A percentile compares a stretch with the other conserved stretches of the same genome.
Conservation (phyloP, 2,113 vertebrate species). For the Alligator sinensis region DNA sequence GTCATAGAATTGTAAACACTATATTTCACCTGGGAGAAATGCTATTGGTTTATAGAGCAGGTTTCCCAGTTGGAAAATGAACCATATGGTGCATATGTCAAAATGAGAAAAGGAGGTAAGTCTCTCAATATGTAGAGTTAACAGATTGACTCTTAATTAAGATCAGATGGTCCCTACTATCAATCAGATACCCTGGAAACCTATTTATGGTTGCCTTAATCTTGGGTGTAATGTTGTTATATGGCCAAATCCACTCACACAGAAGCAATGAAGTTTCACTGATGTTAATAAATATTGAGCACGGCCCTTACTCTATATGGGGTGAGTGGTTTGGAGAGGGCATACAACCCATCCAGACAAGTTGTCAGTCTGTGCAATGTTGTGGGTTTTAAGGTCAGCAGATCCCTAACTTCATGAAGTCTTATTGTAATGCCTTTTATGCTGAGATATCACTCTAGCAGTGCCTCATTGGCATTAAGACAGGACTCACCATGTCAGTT, state of each 20-base stretch:
- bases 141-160: slow-evolving; percentile 60
- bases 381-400: not conserved
- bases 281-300: not conserved
- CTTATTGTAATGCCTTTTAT: not conserved
- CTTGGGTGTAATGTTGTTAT: not conserved
- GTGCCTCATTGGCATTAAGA: not conserved
- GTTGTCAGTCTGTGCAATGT: not conserved
- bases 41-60: not conserved
- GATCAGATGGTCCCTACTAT: slow-evolving; percentile 44
- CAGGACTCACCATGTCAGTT: too few species aligned
- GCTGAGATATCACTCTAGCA: not conserved
- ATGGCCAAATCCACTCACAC: not conserved
- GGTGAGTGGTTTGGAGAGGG: not conserved
- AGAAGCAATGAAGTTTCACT: not conserved
- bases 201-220: not conserved
- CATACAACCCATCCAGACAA: not conserved
- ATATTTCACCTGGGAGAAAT: slow-evolving; percentile 41
- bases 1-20: slow-evolving; percentile 24
- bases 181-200: slow-evolving; percentile 16
- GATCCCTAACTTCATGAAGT: not conserved
- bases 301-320: not conserved
- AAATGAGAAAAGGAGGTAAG: slow-evolving; percentile 21
- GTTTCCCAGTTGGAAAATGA: slow-evolving; percentile 62
- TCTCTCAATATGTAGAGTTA: not conserved
- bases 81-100: slow-evolving; percentile 58